phyloP scores from a whole-genome alignment of 2,888 invertebrate species.

The Plagiodera versicolora region DNA sequence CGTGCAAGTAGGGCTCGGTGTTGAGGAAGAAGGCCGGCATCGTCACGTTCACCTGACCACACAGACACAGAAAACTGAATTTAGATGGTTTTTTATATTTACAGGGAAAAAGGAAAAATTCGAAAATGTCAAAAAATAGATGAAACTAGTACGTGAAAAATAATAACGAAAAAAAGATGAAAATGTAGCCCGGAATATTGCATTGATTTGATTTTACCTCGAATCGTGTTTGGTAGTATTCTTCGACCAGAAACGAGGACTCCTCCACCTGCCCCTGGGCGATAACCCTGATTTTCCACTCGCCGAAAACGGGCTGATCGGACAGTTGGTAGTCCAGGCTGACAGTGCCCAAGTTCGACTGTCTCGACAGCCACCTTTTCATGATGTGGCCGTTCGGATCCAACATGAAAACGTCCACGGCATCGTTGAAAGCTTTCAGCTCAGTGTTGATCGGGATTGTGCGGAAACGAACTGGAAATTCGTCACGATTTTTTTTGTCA shows the following conservation, averaged over 20 bases:
- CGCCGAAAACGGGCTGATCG: conserved; percentile 89
- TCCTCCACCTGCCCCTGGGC: conserved; percentile 89
- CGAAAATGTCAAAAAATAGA: no score
- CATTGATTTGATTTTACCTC: no score
- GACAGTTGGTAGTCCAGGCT: conserved; percentile 87
- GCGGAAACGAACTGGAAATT: conserved; percentile 75
- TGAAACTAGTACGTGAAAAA: no score
- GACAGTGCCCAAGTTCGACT: conserved; percentile 92
- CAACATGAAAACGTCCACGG: conserved; percentile 88
- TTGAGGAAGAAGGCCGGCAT: conserved; percentile 94
- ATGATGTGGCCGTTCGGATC: conserved; percentile 88
- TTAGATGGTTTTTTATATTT: no score
- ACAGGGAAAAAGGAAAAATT: not conserved
- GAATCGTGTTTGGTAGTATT: conserved; percentile 93
- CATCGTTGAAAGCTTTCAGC: conserved; percentile 85
- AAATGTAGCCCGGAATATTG: no score
- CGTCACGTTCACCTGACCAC: conserved; percentile 84
- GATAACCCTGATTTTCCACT: conserved; percentile 87
- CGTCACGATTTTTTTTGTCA: no score
- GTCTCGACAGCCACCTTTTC: conserved; percentile 90
- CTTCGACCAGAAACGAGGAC: conserved; percentile 84
- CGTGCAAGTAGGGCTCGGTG: conserved; percentile 80
- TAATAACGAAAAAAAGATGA: no score
- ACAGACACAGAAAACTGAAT: no score
- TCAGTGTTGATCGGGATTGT: conserved; percentile 92